Evolutionary conservation across 1,140 invertebrate species (phyloP), one percentile per base, ranked within the genome.

Genomic region (Philopotamus ludificatus): DNA sequence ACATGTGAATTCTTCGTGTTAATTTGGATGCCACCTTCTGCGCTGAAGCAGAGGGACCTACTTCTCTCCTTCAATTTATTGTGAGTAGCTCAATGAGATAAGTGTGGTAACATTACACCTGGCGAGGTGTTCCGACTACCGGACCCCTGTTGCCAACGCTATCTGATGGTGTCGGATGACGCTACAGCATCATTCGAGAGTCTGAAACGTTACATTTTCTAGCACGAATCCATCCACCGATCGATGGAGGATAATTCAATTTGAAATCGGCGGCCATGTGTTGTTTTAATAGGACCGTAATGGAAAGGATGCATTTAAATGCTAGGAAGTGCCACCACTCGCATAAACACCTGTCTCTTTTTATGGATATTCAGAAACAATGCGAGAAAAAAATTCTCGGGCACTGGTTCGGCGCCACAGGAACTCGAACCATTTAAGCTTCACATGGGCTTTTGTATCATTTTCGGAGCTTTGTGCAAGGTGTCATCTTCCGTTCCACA

Each of bases 311-410:
- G n/a, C n/a, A n/a, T n/a, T n/a, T n/a, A n/a, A n/a, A n/a, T n/a
- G n/a, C n/a, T 34, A 54, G 51, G 51, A 54, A 54, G 51, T 54
- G 26, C n/a, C 20, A n/a, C 20, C 47, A 3, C 12, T 25, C n/a
- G 20, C 10, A 3, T 7, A 2, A 21, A 22, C 53, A 57, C 53
- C 53, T 39, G 53, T 26, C 53, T 8, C 41, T 57, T 57, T 57
- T 57, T 39, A 2, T n/a, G n/a, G n/a, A 23, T 34, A 15, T 57
- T 57, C 10, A 47, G 18, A 16, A 47, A 20, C 8, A 15, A 12
- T 18, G 28, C 42, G 15, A 28, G 12, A 25, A 60, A 12, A 25
- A 60, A 60, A 47, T 9, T n/a, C n/a, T n/a, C n/a, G n/a, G n/a
- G n/a, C n/a, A n/a, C n/a, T n/a, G n/a, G 23, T 39, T 42, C 22